Conservation (phyloP, 2,797 vertebrate species). For the Hemitrygon akajei region DNA sequence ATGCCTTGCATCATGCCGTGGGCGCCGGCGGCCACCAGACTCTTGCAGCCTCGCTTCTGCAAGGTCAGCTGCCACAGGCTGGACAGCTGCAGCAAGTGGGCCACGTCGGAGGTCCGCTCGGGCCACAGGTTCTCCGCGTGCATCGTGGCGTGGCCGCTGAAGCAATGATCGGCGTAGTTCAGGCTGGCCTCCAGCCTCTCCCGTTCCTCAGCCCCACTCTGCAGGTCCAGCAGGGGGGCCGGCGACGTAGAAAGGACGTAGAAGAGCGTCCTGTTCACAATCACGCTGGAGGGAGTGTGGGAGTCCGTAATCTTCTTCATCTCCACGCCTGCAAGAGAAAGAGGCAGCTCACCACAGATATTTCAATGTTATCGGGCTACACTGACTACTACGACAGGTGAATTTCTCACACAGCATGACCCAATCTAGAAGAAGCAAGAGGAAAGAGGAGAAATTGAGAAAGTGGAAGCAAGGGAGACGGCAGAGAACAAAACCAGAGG, state of each 20-base stretch:
- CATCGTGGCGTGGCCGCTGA: conserved; percentile 93
- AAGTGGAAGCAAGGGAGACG: neutral
- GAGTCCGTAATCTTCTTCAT: conserved; percentile 86
- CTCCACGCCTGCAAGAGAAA: conserved; percentile 70
- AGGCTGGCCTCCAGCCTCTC: conserved; percentile 76
- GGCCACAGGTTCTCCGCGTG: conserved; percentile 94
- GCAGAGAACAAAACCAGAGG: neutral
- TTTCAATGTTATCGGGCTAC: neutral
- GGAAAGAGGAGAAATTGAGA: neutral
- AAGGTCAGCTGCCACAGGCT: conserved; percentile 88
- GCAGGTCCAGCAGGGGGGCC: conserved; percentile 73
- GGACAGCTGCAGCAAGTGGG: conserved; percentile 82
- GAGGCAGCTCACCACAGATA: conserved; percentile 14
- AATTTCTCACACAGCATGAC: neutral
- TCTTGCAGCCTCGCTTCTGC: conserved; percentile 89
- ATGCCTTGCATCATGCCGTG: conserved; percentile 89
- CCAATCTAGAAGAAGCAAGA: neutral
- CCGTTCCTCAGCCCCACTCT: conserved; percentile 62
- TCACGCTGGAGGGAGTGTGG: conserved; percentile 80
- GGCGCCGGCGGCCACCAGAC: conserved; percentile 74
- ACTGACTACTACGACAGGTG: neutral
- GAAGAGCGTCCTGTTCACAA: conserved; percentile 90
- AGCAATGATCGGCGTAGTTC: conserved; percentile 93
- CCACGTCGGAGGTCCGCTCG: conserved; percentile 58
- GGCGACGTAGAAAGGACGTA: conserved; percentile 75